Conservation (phyloP, 2,888 invertebrate species). For the Spicauda simplicius region DNA sequence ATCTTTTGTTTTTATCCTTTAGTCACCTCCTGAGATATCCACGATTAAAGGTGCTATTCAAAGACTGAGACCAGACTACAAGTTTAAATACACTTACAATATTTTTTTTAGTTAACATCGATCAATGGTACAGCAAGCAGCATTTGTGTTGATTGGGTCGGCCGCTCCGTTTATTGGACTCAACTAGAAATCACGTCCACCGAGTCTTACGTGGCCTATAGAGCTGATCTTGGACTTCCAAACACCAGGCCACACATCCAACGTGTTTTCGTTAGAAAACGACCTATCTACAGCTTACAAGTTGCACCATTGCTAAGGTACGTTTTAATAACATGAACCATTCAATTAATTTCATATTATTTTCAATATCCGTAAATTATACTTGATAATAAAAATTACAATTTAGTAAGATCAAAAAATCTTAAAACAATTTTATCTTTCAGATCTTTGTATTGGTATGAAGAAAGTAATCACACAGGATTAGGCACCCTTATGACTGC, state of each 20-base stretch:
- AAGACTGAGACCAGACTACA: too few species aligned
- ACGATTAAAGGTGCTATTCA: too few species aligned
- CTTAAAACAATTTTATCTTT: constrained; percentile 43
- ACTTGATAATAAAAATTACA: too few species aligned
- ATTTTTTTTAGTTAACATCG: constrained; percentile 64
- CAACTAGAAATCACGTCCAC: constrained; percentile 83
- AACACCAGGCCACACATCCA: constrained; percentile 81
- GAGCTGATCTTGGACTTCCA: constrained; percentile 87
- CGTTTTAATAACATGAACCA: constrained; percentile 40
- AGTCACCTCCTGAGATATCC: too few species aligned
- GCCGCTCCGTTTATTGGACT: constrained; percentile 92
- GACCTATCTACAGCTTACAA: constrained; percentile 87
- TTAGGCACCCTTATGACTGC: constrained; percentile 87
- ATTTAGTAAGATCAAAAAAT: too few species aligned
- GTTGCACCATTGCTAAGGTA: constrained; percentile 91
- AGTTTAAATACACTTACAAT: background rate
- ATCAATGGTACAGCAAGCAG: constrained; percentile 83
- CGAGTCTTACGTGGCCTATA: constrained; percentile 84
- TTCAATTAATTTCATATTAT: too few species aligned
- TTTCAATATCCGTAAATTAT: too few species aligned
- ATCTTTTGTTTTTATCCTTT: too few species aligned
- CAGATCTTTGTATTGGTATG: constrained; percentile 91
- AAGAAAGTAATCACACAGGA: constrained; percentile 85
- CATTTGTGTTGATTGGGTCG: constrained; percentile 94
- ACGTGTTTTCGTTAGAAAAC: constrained; percentile 82